Base-by-base conservation (phyloP, 2,888 invertebrate genomes). In the Opisthograptis luteolata region DNA sequence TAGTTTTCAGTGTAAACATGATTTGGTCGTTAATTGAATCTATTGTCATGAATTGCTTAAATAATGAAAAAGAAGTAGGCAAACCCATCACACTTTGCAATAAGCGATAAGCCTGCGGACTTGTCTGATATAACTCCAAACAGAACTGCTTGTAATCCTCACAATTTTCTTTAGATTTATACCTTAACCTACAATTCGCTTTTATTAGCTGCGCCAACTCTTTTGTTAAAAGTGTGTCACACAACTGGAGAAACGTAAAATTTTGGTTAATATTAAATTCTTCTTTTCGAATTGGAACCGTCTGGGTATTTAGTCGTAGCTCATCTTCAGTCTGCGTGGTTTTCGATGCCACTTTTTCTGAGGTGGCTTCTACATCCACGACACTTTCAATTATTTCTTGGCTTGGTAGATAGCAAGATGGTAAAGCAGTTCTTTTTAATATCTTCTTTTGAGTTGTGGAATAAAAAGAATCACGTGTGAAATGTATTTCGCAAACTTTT, bases 1-100 rank as follows among this genome's bases (percentile, higher is more conserved):
- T 64, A 1, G 55, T 15, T 36, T 57, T 45, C 4, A 49, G n/a
- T 15, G 14, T 32, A 2, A 14, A 5, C 13, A 40, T 28, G n/a
- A 48, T 4, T 14, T 32, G 31, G 10, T 32, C 20, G 14, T 36
- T 19, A 14, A 42, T 14, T 5, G 45, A 27, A 5, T 19, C 39
- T 10, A 9, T 7, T 48, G 30, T 15, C 31, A 37, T n/a, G 5
- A 2, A 25, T 22, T 25, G 28, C 17, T 36, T 41, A 8, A 42
- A 2, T 10, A 42, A 30, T 30, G 12, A 1, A 3, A 12, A 2
- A n/a, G 3, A 6, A 9, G n/a, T 12, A 3, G 47, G 40, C 7
- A 40, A 15, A 10, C 10, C 2, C 2, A 35, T 24, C 1, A 41
- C 9, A 12, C 3, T 17, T 25, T 41, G 28, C 7, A 41, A 28